Percentiles rank a stretch among this genome's conserved stretches.
These are phyloP conservation scores for Etia nguti DNA, from an alignment of 2,113 vertebrate genomes.

Conservation along the genomic window DNA sequence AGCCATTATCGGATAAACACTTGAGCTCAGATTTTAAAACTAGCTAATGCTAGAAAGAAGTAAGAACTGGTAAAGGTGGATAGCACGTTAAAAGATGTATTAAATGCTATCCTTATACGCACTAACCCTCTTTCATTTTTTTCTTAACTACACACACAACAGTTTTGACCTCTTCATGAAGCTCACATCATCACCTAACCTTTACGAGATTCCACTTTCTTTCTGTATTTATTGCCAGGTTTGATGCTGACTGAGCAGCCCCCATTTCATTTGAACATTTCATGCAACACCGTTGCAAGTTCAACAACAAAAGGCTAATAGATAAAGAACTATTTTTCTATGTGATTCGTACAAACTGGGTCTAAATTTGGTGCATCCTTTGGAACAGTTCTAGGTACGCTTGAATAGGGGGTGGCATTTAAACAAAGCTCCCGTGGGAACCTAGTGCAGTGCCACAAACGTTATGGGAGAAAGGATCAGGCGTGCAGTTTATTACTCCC, in stretches of 20 bases:
- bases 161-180: constrained; percentile 35
- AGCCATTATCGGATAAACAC: background rate
- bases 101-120: background rate
- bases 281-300: background rate
- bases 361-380: background rate
- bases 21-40: background rate
- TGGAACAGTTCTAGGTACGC: background rate
- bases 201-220: constrained; percentile 47
- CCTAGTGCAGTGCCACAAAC: background rate
- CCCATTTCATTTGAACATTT: constrained; percentile 14
- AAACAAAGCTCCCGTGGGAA: constrained; percentile 1
- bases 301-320: background rate
- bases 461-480: background rate
- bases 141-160: constrained; percentile 20
- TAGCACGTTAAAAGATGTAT: background rate
- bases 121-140: background rate
- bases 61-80: background rate
- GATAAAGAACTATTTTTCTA: background rate
- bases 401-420: constrained; percentile 9
- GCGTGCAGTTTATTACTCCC: background rate
- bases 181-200: constrained; percentile 48
- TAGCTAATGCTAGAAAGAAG: background rate
- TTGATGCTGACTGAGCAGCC: constrained; percentile 30
- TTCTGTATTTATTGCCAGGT: constrained; percentile 36
- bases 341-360: background rate